These are phyloP conservation scores for Napeogenes sylphis DNA, from an alignment of 2,888 invertebrate species.

Conservation along the genomic window DNA sequence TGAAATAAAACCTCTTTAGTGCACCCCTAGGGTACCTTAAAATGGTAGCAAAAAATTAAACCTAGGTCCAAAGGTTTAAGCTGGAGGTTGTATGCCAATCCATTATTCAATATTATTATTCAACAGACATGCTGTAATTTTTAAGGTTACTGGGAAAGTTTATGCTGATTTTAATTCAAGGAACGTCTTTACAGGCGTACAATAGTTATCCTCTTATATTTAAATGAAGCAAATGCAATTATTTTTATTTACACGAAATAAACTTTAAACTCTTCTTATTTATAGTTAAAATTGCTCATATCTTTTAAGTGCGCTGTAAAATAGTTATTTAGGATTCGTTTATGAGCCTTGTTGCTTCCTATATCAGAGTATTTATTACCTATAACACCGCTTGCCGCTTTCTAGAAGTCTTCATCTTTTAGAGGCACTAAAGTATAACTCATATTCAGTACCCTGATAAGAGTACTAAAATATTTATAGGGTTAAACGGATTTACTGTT, in stretches of 20 bases:
- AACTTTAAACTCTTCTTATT: neutral
- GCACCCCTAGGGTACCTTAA: too few relatives aligned
- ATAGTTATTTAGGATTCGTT: constrained; percentile 43
- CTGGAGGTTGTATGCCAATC: too few relatives aligned
- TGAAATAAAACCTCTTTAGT: too few relatives aligned
- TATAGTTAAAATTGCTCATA: neutral
- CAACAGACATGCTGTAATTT: too few relatives aligned
- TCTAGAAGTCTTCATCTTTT: constrained; percentile 11
- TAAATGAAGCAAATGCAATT: too few relatives aligned
- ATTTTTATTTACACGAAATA: neutral
- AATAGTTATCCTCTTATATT: too few relatives aligned
- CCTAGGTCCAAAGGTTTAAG: too few relatives aligned
- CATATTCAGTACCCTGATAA: neutral
- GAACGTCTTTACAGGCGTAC: too few relatives aligned
- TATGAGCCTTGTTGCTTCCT: constrained; percentile 35
- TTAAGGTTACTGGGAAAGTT: too few relatives aligned
- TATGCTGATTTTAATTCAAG: too few relatives aligned
- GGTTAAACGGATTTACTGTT: neutral
- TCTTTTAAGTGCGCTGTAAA: constrained; percentile 48
- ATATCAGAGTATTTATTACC: constrained; percentile 25
- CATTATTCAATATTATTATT: too few relatives aligned
- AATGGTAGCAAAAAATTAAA: too few relatives aligned
- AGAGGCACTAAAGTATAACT: constrained; percentile 13
- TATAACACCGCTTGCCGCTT: constrained; percentile 18
- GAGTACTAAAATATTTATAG: constrained; percentile 1